Evolutionary conservation across 2,797 vertebrate species (phyloP).

Genomic region (Sardinella longiceps): DNA sequence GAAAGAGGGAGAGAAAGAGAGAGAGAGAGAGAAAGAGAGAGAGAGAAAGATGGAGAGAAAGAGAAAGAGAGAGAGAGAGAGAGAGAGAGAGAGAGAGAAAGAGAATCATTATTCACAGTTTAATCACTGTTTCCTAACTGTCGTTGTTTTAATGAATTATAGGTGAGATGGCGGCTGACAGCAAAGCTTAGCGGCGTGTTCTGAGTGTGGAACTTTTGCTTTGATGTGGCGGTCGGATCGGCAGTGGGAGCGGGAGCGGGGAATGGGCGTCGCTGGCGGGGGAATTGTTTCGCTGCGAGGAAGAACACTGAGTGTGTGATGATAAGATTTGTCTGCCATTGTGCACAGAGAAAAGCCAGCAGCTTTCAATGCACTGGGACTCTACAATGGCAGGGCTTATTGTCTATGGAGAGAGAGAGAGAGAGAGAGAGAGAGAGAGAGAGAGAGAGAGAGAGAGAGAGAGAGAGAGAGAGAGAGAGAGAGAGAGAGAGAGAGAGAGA

Average conservation of each 20-base stretch:
- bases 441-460: neutral
- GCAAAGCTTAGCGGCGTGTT: neutral
- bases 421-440: too few relatives aligned
- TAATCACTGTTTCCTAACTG: constrained; percentile 22
- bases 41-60: too few relatives aligned
- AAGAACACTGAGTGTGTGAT: neutral
- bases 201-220: too few relatives aligned
- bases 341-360: neutral
- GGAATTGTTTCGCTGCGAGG: neutral
- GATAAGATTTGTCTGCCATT: constrained; percentile 22
- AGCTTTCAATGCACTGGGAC: neutral
- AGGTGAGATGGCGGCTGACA: neutral
- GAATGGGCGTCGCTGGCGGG: too few relatives aligned
- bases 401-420: constrained; percentile 7
- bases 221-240: too few relatives aligned
- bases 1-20: too few relatives aligned
- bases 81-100: too few relatives aligned
- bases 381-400: constrained; percentile 10
- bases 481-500: neutral
- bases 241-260: too few relatives aligned
- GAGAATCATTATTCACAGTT: neutral
- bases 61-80: too few relatives aligned
- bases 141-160: neutral
- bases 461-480: neutral
- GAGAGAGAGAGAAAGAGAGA: too few relatives aligned